Percentiles rank a stretch among this genome's conserved stretches.
Evolutionary conservation across 2,797 vertebrate species (phyloP).

Genomic region (Hylomyscus alleni): DNA sequence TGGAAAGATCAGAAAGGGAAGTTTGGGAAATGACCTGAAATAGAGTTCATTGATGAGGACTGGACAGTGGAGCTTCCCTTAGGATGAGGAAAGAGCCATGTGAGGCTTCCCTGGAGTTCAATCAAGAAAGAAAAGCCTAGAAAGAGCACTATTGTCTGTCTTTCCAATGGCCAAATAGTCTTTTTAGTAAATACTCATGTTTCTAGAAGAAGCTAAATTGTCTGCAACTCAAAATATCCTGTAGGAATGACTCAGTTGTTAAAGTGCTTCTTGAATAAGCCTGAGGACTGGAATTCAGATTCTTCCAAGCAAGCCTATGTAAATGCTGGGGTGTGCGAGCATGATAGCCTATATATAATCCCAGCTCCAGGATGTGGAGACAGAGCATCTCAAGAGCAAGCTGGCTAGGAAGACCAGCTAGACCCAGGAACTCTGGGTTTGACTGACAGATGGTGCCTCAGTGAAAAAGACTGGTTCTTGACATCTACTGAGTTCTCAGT

Average conservation of each 20-base stretch:
- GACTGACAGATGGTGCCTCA: not conserved
- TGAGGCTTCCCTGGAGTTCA: not conserved
- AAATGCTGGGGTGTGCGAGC: not conserved
- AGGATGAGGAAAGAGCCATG: not conserved
- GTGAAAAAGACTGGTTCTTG: not conserved
- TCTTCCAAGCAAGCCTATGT: no score
- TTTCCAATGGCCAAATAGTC: not conserved
- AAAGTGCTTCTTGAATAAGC: not conserved
- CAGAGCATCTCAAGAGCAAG: not conserved
- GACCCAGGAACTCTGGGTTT: not conserved
- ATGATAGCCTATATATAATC: not conserved
- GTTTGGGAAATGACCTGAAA: slow-evolving; percentile 2
- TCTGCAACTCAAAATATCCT: not conserved
- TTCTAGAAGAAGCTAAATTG: not conserved
- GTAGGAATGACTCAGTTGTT: not conserved
- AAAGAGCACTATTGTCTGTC: not conserved
- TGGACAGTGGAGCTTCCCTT: not conserved
- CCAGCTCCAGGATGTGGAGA: not conserved
- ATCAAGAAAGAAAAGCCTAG: not conserved
- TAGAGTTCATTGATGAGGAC: not conserved
- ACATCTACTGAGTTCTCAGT: not conserved
- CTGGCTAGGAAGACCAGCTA: not conserved
- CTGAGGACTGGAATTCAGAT: not conserved
- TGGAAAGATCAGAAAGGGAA: not conserved
- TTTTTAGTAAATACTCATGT: not conserved